These are phyloP conservation scores for Nephrotoma flavescens DNA, from an alignment of 2,888 invertebrate species.

Conservation along the genomic window DNA sequence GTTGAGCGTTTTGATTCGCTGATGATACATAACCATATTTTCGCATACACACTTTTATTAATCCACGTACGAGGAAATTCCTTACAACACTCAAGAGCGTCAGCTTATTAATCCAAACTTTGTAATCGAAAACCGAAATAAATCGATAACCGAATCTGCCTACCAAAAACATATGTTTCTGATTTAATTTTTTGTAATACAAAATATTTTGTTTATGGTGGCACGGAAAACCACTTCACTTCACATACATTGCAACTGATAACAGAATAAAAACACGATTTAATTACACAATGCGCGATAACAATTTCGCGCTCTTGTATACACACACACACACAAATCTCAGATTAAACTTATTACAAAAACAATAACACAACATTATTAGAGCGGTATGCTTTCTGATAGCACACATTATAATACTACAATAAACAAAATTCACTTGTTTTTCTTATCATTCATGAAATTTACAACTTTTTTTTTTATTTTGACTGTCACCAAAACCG, in stretches of 20 bases:
- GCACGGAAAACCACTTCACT: not conserved
- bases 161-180: not conserved
- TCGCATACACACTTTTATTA: no score
- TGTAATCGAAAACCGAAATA: not conserved
- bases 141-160: not conserved
- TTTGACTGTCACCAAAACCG: not conserved
- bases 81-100: not conserved
- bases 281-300: not conserved
- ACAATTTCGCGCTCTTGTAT: not conserved
- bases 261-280: not conserved
- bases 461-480: not conserved
- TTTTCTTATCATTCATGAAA: not conserved
- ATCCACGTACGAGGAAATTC: not conserved
- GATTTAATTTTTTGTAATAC: not conserved
- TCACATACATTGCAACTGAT: not conserved
- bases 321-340: not conserved
- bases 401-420: not conserved
- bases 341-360: not conserved
- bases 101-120: not conserved
- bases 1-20: no score
- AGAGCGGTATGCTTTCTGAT: not conserved
- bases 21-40: no score
- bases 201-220: not conserved
- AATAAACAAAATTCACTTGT: not conserved
- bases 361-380: not conserved